Conservation (phyloP, 2,797 vertebrate species). For the Notolabrus celidotus region DNA sequence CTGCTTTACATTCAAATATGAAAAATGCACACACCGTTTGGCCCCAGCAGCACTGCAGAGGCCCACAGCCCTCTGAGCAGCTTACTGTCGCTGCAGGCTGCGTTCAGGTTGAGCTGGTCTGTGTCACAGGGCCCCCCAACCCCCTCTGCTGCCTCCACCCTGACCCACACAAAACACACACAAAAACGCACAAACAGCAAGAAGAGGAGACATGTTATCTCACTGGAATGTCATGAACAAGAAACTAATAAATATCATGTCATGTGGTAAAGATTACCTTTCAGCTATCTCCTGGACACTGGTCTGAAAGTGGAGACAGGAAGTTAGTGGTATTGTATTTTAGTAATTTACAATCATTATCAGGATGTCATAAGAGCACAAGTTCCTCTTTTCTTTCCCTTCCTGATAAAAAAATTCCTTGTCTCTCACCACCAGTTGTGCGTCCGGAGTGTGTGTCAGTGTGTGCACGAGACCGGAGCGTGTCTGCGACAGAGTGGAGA, state of each 20-base stretch:
- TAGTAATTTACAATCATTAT: slow-evolving; percentile 15
- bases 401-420: neutral
- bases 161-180: slow-evolving; percentile 60
- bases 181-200: slow-evolving; percentile 20
- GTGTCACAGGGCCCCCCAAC: slow-evolving; percentile 93
- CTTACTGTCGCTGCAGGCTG: slow-evolving; percentile 88
- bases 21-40: slow-evolving; percentile 83
- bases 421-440: slow-evolving; percentile 88
- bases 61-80: slow-evolving; percentile 92
- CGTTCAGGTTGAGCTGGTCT: slow-evolving; percentile 90
- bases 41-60: slow-evolving; percentile 86
- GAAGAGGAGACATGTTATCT: slow-evolving; percentile 2
- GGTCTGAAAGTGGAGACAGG: slow-evolving; percentile 79
- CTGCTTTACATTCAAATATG: neutral
- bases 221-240: neutral
- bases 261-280: slow-evolving; percentile 83
- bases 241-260: neutral
- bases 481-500: slow-evolving; percentile 86
- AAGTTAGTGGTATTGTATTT: slow-evolving; percentile 20
- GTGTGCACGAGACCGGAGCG: slow-evolving; percentile 88
- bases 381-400: slow-evolving; percentile 3
- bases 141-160: slow-evolving; percentile 92
- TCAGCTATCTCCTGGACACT: slow-evolving; percentile 89
- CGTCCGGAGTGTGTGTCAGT: slow-evolving; percentile 89
- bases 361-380: slow-evolving; percentile 3